These are phyloP conservation scores for Eretmocerus hayati DNA, from an alignment of 2,888 invertebrate species.

Conservation along the genomic window DNA sequence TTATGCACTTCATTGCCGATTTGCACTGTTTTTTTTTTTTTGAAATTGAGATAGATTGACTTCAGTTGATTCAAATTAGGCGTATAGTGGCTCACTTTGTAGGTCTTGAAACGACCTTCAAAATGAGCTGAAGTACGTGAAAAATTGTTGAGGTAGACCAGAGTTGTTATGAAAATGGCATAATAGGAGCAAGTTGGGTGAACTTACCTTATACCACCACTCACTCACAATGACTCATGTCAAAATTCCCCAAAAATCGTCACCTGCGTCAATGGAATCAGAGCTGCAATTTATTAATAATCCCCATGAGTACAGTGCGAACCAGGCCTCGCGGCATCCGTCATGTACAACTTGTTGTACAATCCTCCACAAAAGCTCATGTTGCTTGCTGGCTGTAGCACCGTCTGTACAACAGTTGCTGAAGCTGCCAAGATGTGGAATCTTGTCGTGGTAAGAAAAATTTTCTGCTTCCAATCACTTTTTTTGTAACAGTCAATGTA, in stretches of 20 bases:
- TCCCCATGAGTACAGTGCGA: constrained; percentile 93
- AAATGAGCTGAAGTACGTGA: background rate
- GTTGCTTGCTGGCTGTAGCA: constrained; percentile 93
- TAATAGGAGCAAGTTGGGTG: no score
- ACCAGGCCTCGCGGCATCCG: constrained; percentile 94
- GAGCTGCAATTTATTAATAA: no score
- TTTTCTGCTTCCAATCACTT: background rate
- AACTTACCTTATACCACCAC: no score
- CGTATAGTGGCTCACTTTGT: no score
- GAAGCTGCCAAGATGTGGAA: constrained; percentile 99
- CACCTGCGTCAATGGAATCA: no score
- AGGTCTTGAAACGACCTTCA: no score
- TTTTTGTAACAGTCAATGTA: background rate
- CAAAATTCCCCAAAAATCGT: background rate
- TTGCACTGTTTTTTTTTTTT: no score
- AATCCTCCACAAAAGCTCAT: constrained; percentile 90
- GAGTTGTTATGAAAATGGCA: no score
- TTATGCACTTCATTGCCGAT: no score
- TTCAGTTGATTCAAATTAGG: no score
- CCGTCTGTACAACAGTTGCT: constrained; percentile 97
- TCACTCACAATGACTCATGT: background rate
- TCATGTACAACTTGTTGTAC: constrained; percentile 97
- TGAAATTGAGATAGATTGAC: no score
- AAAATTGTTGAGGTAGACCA: no score
- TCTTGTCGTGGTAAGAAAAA: constrained; percentile 82